A percentile compares a stretch with the other conserved stretches of the same genome.
Evolutionary conservation across 2,113 vertebrate species (phyloP).

Genomic region (Dascyllus trimaculatus): DNA sequence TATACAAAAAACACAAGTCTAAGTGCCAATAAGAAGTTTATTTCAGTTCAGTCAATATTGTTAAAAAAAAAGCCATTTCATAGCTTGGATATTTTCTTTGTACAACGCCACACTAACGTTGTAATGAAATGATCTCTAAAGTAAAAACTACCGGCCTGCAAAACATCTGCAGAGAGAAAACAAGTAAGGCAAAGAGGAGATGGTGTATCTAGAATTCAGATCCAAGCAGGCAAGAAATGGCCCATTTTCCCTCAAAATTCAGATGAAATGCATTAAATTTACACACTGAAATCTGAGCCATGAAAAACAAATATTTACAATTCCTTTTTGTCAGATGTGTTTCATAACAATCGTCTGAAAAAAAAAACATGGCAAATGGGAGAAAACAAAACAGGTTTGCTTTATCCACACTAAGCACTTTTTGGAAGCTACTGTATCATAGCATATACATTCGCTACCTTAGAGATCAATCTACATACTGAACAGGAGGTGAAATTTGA

Average conservation of each 20-base stretch:
- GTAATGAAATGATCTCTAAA: slow-evolving; percentile 49
- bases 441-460: slow-evolving; percentile 67
- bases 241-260: slow-evolving; percentile 52
- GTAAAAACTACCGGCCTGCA: slow-evolving; percentile 36
- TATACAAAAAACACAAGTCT: slow-evolving; percentile 15
- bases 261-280: slow-evolving; percentile 72
- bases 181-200: slow-evolving; percentile 74
- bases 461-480: slow-evolving; percentile 26
- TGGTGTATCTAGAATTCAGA: slow-evolving; percentile 48
- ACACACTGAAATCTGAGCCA: slow-evolving; percentile 69
- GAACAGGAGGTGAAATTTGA: slow-evolving; percentile 26
- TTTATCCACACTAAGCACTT: slow-evolving; percentile 71
- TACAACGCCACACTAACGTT: slow-evolving; percentile 52
- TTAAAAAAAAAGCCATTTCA: slow-evolving; percentile 49
- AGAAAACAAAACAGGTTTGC: slow-evolving; percentile 55
- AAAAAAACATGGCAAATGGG: slow-evolving; percentile 38
- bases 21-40: slow-evolving; percentile 76
- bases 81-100: slow-evolving; percentile 57
- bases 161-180: slow-evolving; percentile 61
- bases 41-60: slow-evolving; percentile 75
- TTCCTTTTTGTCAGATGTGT: slow-evolving; percentile 65
- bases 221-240: slow-evolving; percentile 49
- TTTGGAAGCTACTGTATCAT: slow-evolving; percentile 59
- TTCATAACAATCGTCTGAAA: slow-evolving; percentile 60
- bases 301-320: slow-evolving; percentile 81